These are phyloP conservation scores for Alca torda DNA, from an alignment of 2,797 vertebrate genomes.

Conservation along the genomic window DNA sequence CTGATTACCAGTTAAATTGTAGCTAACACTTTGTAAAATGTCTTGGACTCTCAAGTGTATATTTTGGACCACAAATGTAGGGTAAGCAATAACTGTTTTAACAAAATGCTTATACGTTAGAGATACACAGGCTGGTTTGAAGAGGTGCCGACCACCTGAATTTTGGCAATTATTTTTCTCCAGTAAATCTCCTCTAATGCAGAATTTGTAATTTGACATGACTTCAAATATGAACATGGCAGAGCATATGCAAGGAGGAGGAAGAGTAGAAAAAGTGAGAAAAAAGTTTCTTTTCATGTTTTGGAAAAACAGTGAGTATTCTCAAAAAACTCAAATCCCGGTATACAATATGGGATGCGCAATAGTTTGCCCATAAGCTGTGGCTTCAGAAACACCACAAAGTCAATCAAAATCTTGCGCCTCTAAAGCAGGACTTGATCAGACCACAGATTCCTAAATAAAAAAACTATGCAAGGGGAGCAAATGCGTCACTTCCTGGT, in stretches of 20 bases:
- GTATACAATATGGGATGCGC: not conserved
- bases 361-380: not conserved
- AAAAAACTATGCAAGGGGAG: not conserved
- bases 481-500: accelerated
- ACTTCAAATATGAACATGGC: not conserved
- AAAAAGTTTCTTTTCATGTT: not conserved
- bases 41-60: not conserved
- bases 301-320: not conserved
- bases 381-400: not conserved
- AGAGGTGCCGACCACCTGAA: not conserved
- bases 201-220: not conserved
- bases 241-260: not conserved
- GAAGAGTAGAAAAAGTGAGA: not conserved
- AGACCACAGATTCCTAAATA: not conserved
- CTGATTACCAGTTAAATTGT: not conserved
- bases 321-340: not conserved
- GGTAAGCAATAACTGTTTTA: not conserved
- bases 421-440: not conserved
- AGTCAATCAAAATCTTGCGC: not conserved
- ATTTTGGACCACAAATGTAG: not conserved
- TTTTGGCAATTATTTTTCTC: not conserved
- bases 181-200: not conserved
- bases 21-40: not conserved
- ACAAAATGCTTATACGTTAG: not conserved
- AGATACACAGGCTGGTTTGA: not conserved